phyloP scores from a whole-genome alignment of 2,888 invertebrate genomes.

The Ligdia adustata region DNA sequence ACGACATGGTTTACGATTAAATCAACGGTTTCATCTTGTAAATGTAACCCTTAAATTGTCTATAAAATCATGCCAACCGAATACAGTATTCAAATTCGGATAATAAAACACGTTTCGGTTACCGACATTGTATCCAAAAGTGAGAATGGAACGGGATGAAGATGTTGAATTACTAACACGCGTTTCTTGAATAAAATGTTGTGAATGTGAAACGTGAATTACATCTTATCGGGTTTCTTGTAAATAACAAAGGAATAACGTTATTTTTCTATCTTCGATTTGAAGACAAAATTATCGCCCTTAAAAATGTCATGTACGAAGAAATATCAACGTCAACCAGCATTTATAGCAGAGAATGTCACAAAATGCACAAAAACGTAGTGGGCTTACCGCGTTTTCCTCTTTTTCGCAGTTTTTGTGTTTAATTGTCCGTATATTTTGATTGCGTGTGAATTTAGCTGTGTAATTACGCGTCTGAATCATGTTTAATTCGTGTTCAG shows the following conservation, averaged over 20 bases:
- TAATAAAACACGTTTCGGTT: conserved; percentile 53
- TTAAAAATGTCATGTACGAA: too few relatives aligned
- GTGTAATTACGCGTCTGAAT: conserved; percentile 13
- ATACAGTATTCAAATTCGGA: conserved; percentile 54
- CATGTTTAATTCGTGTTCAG: conserved; percentile 13
- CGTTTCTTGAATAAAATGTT: conserved; percentile 33
- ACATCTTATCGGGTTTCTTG: conserved; percentile 18
- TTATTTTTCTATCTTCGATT: not conserved
- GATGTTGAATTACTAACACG: conserved; percentile 33
- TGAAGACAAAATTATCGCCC: too few relatives aligned
- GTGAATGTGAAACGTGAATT: conserved; percentile 5
- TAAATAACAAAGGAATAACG: not conserved
- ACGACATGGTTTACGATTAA: conserved; percentile 70
- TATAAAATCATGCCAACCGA: conserved; percentile 67
- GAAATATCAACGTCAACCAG: not conserved
- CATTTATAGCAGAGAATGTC: too few relatives aligned
- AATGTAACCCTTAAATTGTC: conserved; percentile 69
- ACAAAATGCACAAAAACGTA: not conserved
- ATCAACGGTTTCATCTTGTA: conserved; percentile 74
- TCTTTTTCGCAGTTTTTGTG: not conserved
- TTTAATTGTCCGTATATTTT: conserved; percentile 3
- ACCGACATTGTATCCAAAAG: conserved; percentile 43
- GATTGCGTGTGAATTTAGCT: conserved; percentile 8
- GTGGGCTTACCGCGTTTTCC: not conserved
- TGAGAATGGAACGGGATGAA: conserved; percentile 35